Evolutionary conservation across 2,113 vertebrate species (phyloP).

Genomic region (Pitta sordida): DNA sequence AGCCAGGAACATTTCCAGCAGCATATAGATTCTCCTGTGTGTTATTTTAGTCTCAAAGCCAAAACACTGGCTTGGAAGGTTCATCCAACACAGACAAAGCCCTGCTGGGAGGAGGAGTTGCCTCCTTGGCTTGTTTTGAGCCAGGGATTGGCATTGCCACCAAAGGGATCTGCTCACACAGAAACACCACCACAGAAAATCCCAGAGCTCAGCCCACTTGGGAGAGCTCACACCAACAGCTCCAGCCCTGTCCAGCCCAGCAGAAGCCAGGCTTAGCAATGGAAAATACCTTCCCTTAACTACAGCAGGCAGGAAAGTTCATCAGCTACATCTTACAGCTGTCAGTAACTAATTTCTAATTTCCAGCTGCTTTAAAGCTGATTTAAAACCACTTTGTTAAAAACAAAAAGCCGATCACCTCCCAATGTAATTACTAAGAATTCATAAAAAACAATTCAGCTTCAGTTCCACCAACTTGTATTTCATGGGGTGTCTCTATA

Average conservation of each 20-base stretch:
- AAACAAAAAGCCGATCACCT: background rate
- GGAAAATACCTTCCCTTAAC: background rate
- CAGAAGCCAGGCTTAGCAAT: background rate
- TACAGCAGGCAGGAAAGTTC: background rate
- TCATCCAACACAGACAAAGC: background rate
- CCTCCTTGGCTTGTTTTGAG: background rate
- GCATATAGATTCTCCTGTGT: background rate
- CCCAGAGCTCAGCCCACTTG: background rate
- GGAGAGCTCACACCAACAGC: background rate
- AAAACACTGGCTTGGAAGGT: background rate
- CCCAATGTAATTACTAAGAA: background rate
- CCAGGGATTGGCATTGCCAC: background rate
- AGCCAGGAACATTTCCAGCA: background rate
- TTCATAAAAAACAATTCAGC: background rate
- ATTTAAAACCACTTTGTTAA: background rate
- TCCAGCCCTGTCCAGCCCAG: background rate
- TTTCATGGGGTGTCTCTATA: background rate
- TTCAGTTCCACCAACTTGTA: accelerated
- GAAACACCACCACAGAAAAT: background rate
- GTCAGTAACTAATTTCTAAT: background rate
- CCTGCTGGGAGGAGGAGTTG: background rate
- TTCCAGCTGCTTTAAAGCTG: background rate
- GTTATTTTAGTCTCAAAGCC: background rate
- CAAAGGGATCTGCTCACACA: background rate
- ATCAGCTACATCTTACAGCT: background rate